Evolutionary conservation across 1,140 invertebrate species (phyloP), one percentile per base, ranked within the genome.

Genomic region (Drosophila pseudoobscura): DNA sequence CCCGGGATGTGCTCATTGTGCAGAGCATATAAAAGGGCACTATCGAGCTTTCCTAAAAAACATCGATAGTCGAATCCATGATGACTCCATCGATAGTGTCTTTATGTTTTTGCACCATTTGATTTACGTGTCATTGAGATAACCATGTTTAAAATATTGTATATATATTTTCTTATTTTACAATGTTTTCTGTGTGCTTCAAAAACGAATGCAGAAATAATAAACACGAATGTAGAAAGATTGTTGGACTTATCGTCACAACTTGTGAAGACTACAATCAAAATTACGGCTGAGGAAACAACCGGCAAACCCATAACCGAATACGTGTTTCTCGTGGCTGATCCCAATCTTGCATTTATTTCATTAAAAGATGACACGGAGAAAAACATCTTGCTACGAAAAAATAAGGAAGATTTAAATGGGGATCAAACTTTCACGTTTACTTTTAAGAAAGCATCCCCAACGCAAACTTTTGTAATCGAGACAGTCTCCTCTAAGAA

Each of bases 201-300:
- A 8, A 17, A 8, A 2, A 62, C 43, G 1, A 53, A 85, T n/a
- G 57, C 88, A 24, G 93, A 94, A 68, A 82, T 98, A 52, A 93
- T 95, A 31, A 94, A 97, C 65, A 95, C 95, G 87, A 97, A 96
- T 93, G 95, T 97, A 11, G 97, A 98, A 51, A 93, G 97, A 87
- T 94, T 94, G 31, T 94, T 99, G 59, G 97, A 99, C 92, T 92
- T 98, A 53, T 94, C 96, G 3, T 95, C 96, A 11, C 98, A 99
- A 92, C 92, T 99, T 39, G 96, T 97, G 1, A 98, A 97, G 92
- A 95, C 97, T 24, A 93, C 93, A 11, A 93, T 94, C 4, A 96
- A 96, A 91, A 93, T 98, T 69, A 96, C 95, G 55, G 90, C 98
- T 59, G 96, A 98, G 92, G 98, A 98, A 91, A 94, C 92, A 68